Evolutionary conservation across 2,113 vertebrate species (phyloP).

Genomic region (Lethenteron reissneri): DNA sequence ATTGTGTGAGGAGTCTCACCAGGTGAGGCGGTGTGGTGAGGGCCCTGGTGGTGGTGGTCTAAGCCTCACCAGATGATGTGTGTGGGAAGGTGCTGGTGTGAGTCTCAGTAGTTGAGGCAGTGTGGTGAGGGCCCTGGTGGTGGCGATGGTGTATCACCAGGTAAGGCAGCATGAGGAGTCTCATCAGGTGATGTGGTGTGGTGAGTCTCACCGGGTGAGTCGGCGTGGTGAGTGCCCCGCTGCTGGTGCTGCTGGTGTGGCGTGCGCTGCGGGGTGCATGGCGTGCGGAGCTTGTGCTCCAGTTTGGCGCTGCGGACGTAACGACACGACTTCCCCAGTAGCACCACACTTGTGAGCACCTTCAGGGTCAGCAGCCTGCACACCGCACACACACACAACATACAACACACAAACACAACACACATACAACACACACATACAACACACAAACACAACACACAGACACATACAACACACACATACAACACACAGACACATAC

Average conservation of each 20-base stretch:
- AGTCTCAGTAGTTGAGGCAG: too few species aligned
- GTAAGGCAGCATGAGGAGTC: not conserved
- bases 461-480: not conserved
- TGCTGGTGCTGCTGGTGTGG: slow-evolving; percentile 24
- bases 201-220: slow-evolving; percentile 28
- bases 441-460: not conserved
- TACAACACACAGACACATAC: not conserved
- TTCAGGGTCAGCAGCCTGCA: slow-evolving; percentile 63
- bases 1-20: too few species aligned
- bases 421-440: not conserved
- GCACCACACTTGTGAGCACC: slow-evolving; percentile 76
- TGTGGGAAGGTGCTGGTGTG: too few species aligned
- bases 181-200: slow-evolving; percentile 22
- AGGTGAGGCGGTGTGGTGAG: too few species aligned
- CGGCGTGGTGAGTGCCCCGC: slow-evolving; percentile 21
- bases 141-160: not conserved
- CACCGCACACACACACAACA: slow-evolving; percentile 10
- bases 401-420: not conserved
- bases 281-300: slow-evolving; percentile 53
- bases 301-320: slow-evolving; percentile 89
- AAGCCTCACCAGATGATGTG: too few species aligned
- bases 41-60: too few species aligned
- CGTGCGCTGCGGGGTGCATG: slow-evolving; percentile 21
- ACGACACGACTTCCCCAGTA: slow-evolving; percentile 81
- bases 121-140: slow-evolving; percentile 27